Percentiles rank a stretch among this genome's conserved stretches.
phyloP scores from a whole-genome alignment of 1,140 invertebrate species.

The Papilio helenus region DNA sequence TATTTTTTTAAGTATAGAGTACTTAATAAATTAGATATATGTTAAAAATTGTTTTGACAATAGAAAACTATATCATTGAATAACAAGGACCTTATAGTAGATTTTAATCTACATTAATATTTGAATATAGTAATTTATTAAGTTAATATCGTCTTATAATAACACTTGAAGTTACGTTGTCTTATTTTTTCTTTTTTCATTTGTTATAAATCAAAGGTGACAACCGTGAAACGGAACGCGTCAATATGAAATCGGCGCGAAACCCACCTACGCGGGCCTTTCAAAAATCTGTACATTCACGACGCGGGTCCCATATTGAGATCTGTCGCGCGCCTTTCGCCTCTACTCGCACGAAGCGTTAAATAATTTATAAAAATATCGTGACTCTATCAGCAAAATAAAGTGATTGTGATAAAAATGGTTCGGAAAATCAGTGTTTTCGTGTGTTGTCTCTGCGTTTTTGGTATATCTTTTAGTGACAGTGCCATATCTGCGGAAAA shows the following conservation, averaged over 20 bases:
- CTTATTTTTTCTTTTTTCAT: too few relatives aligned
- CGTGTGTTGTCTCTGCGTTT: slow-evolving; percentile 70
- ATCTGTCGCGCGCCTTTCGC: slow-evolving; percentile 72
- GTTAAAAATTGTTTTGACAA: too few relatives aligned
- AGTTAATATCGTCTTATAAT: too few relatives aligned
- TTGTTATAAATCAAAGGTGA: not conserved
- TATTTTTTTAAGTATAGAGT: too few relatives aligned
- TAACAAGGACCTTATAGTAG: too few relatives aligned
- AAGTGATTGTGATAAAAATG: slow-evolving; percentile 65
- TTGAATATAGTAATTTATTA: too few relatives aligned
- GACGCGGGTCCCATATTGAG: slow-evolving; percentile 63
- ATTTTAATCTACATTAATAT: too few relatives aligned
- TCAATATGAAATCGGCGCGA: slow-evolving; percentile 68
- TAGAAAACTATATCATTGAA: too few relatives aligned
- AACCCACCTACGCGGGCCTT: slow-evolving; percentile 81
- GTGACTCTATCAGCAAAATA: slow-evolving; percentile 37
- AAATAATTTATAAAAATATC: slow-evolving; percentile 45
- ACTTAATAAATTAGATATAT: too few relatives aligned
- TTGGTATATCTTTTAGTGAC: slow-evolving; percentile 68
- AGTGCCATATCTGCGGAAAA: slow-evolving; percentile 74
- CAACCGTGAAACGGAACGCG: slow-evolving; percentile 65
- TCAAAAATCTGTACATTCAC: slow-evolving; percentile 75
- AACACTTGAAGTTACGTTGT: too few relatives aligned
- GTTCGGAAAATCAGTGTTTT: slow-evolving; percentile 73
- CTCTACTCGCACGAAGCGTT: slow-evolving; percentile 50